These are phyloP conservation scores for Chaenogobius annularis DNA, from an alignment of 2,113 vertebrate species.

Conservation along the genomic window DNA sequence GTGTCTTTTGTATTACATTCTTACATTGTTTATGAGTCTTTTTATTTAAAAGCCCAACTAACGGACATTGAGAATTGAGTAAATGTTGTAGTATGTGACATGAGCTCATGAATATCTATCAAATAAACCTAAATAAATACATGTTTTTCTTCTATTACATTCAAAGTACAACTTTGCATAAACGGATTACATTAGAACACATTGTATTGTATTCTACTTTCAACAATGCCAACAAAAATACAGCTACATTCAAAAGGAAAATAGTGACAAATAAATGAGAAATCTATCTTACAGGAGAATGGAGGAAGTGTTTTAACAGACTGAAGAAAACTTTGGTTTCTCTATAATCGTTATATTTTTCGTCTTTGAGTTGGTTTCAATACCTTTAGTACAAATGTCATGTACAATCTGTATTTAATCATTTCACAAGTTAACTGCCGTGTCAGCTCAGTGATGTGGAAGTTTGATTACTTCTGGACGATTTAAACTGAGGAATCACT, in stretches of 20 bases:
- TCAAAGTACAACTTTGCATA: too few relatives aligned
- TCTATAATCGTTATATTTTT: not conserved
- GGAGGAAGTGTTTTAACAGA: not conserved
- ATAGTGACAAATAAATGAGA: conserved; percentile 5
- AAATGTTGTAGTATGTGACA: too few relatives aligned
- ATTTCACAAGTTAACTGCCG: not conserved
- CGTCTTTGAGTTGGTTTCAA: not conserved
- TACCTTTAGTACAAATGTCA: not conserved
- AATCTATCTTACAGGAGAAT: not conserved
- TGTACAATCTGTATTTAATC: not conserved
- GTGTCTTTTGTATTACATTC: too few relatives aligned
- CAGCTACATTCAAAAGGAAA: not conserved
- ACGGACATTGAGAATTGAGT: too few relatives aligned
- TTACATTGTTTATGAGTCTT: too few relatives aligned
- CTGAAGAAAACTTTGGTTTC: not conserved
- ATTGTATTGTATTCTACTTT: too few relatives aligned
- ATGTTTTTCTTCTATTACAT: too few relatives aligned
- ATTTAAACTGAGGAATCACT: not conserved
- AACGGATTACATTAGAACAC: too few relatives aligned
- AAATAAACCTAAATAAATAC: too few relatives aligned
- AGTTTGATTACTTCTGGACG: not conserved
- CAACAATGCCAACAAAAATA: not conserved
- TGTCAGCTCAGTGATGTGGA: not conserved
- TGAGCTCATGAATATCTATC: too few relatives aligned
- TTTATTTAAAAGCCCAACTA: too few relatives aligned